Evolutionary conservation across 2,888 invertebrate species (phyloP).

Genomic region (Nemoura dubitans): DNA sequence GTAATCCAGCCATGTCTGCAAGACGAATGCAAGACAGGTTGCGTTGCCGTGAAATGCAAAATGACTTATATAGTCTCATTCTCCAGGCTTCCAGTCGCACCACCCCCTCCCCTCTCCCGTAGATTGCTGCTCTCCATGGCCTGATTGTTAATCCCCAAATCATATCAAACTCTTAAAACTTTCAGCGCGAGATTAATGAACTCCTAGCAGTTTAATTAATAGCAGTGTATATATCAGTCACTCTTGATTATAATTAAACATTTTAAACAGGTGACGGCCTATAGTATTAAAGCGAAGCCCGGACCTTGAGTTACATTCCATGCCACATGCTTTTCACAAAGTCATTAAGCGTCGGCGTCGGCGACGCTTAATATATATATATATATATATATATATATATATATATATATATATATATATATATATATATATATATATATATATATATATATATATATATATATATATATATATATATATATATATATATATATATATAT

Average conservation of each 20-base stretch:
- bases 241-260: slow-evolving; percentile 34
- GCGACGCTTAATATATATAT: not conserved
- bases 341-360: not conserved
- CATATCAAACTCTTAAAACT: not conserved
- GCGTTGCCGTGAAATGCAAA: too few species aligned
- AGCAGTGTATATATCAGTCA: slow-evolving; percentile 17
- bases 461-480: not conserved
- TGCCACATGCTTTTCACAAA: too few species aligned
- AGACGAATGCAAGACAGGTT: too few species aligned
- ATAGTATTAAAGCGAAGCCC: too few species aligned
- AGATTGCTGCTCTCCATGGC: too few species aligned
- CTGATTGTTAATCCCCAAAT: not conserved
- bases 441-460: not conserved
- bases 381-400: not conserved
- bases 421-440: not conserved
- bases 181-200: slow-evolving; percentile 30
- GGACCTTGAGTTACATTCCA: too few species aligned
- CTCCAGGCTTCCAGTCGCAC: too few species aligned
- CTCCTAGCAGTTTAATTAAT: slow-evolving; percentile 26
- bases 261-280: slow-evolving; percentile 13
- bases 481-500: not conserved
- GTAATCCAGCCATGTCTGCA: too few species aligned
- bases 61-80: too few species aligned
- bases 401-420: not conserved
- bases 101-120: too few species aligned